phyloP scores from a whole-genome alignment of 2,113 vertebrate species.

The Sigmodon hispidus region DNA sequence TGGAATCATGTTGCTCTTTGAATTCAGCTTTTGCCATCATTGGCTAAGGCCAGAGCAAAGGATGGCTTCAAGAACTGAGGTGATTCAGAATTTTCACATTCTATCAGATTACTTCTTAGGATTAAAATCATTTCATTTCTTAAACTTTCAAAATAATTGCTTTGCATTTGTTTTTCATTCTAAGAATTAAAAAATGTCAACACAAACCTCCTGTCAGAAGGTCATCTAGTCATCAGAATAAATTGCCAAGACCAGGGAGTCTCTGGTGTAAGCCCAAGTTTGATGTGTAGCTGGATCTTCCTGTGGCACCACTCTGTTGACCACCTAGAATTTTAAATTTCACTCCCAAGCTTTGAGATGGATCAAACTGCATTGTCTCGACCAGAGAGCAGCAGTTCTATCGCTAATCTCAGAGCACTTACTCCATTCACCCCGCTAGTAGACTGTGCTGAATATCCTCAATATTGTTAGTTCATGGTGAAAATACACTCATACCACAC shows the following conservation, averaged over 20 bases:
- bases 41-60: background rate
- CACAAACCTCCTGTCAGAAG: background rate
- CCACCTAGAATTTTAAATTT: background rate
- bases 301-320: background rate
- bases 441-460: background rate
- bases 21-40: background rate
- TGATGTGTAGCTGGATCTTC: background rate
- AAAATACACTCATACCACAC: background rate
- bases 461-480: background rate
- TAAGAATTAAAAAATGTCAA: background rate
- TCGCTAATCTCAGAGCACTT: accelerated
- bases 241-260: background rate
- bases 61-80: background rate
- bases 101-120: background rate
- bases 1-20: background rate
- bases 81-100: background rate
- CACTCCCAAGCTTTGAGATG: background rate
- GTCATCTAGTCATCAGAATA: background rate
- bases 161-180: background rate
- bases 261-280: background rate
- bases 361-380: background rate
- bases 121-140: background rate
- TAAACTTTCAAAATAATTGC: background rate
- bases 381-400: accelerated
- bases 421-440: background rate